These are phyloP conservation scores for Momotus momota DNA, from an alignment of 2,797 vertebrate genomes.

Conservation along the genomic window DNA sequence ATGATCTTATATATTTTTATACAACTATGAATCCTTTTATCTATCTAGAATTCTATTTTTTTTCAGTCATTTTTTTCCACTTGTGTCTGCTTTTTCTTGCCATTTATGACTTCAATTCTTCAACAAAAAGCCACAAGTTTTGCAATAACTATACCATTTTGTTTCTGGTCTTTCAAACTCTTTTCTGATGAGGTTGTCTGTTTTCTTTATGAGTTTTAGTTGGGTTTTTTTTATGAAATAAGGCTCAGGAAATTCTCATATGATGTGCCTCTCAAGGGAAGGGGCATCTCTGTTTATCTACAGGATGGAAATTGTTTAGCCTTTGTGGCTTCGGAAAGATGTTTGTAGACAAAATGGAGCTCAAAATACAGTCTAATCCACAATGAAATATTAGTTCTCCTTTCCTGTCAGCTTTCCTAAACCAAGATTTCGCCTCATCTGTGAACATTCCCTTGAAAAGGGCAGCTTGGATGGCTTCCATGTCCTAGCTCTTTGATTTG, in stretches of 20 bases:
- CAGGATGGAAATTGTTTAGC: constrained; percentile 33
- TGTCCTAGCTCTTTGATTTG: constrained; percentile 58
- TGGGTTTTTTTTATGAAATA: background rate
- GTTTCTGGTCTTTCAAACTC: background rate
- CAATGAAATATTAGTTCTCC: constrained; percentile 59
- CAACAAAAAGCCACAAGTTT: background rate
- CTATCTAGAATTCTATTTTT: background rate
- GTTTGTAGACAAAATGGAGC: constrained; percentile 29
- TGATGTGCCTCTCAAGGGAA: background rate
- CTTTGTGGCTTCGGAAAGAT: constrained; percentile 57
- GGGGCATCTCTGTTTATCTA: constrained; percentile 54
- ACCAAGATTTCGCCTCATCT: constrained; percentile 33
- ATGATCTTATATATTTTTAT: background rate
- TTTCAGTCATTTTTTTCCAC: background rate
- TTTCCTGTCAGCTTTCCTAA: constrained; percentile 64
- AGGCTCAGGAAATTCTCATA: constrained; percentile 22
- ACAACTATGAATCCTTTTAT: background rate
- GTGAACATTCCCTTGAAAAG: constrained; percentile 47
- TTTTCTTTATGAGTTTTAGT: background rate
- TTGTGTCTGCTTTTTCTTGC: background rate
- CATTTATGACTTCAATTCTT: background rate
- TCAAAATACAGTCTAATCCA: constrained; percentile 55
- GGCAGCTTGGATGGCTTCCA: constrained; percentile 61
- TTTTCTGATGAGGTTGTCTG: background rate
- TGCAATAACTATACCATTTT: background rate